Percentiles rank a stretch among this genome's conserved stretches.
phyloP scores from a whole-genome alignment of 2,113 vertebrate species.

The Dicaeum eximium region DNA sequence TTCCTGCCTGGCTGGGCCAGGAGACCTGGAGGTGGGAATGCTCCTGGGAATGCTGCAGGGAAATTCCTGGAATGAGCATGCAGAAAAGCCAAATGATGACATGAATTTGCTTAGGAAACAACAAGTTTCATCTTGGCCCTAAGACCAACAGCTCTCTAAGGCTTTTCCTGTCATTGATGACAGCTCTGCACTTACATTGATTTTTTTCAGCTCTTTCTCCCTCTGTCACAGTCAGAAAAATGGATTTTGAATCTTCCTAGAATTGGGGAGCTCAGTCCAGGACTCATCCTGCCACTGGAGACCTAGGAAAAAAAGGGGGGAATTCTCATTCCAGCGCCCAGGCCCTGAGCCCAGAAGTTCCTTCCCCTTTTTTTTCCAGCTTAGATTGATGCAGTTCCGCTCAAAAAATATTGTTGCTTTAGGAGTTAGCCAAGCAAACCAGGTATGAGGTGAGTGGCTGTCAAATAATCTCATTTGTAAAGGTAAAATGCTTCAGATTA shows the following conservation, averaged over 20 bases:
- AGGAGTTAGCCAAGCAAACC: background rate
- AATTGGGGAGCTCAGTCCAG: background rate
- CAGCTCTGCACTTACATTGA: background rate
- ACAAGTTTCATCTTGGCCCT: background rate
- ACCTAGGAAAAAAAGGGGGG: background rate
- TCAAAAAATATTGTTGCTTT: background rate
- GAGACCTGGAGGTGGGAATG: background rate
- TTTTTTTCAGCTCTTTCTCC: background rate
- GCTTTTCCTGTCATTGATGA: background rate
- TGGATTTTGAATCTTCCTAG: background rate
- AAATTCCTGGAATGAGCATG: background rate
- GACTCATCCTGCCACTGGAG: background rate
- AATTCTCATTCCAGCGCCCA: background rate
- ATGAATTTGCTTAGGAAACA: background rate
- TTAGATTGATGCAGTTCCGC: background rate
- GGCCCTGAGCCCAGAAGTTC: background rate
- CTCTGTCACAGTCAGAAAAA: background rate
- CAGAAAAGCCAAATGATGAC: background rate
- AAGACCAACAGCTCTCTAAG: background rate
- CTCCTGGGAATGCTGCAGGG: background rate
- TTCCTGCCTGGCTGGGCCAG: background rate
- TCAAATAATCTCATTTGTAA: background rate
- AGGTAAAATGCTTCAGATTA: background rate
- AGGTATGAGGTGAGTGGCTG: background rate
- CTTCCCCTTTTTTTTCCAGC: background rate